These are phyloP conservation scores for Vicugna pacos DNA, from an alignment of 2,113 vertebrate genomes.

Conservation along the genomic window DNA sequence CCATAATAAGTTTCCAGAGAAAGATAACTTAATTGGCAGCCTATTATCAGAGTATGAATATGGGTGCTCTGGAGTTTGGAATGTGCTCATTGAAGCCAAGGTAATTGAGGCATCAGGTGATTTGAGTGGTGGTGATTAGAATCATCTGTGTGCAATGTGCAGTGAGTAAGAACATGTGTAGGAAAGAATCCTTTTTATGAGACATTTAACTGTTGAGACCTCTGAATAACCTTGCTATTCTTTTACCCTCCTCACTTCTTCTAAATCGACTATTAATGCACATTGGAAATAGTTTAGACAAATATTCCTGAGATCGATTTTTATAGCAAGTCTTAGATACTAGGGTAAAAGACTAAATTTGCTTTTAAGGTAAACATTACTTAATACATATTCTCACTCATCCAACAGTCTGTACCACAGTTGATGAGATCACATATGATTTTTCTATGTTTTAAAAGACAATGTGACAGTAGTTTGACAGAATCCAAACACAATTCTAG, in stretches of 20 bases:
- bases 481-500: not conserved
- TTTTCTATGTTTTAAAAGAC: slow-evolving; percentile 20
- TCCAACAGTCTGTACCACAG: not conserved
- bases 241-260: not conserved
- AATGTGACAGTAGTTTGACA: not conserved
- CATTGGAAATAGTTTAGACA: slow-evolving; percentile 9
- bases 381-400: not conserved
- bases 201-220: slow-evolving; percentile 69
- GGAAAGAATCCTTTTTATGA: slow-evolving; percentile 63
- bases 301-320: not conserved
- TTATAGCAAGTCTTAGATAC: not conserved
- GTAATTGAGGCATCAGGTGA: slow-evolving; percentile 76
- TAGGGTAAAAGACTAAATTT: not conserved
- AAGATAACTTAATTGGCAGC: slow-evolving; percentile 83
- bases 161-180: slow-evolving; percentile 64
- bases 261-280: not conserved
- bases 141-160: slow-evolving; percentile 66
- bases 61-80: slow-evolving; percentile 72
- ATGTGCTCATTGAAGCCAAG: slow-evolving; percentile 44
- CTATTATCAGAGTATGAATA: slow-evolving; percentile 77
- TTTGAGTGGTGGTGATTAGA: slow-evolving; percentile 60
- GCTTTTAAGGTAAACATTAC: slow-evolving; percentile 4
- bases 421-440: not conserved
- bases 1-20: slow-evolving; percentile 80
- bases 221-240: slow-evolving; percentile 42